These are phyloP conservation scores for Lasius fuliginosus DNA, from an alignment of 2,888 invertebrate genomes.

Conservation along the genomic window DNA sequence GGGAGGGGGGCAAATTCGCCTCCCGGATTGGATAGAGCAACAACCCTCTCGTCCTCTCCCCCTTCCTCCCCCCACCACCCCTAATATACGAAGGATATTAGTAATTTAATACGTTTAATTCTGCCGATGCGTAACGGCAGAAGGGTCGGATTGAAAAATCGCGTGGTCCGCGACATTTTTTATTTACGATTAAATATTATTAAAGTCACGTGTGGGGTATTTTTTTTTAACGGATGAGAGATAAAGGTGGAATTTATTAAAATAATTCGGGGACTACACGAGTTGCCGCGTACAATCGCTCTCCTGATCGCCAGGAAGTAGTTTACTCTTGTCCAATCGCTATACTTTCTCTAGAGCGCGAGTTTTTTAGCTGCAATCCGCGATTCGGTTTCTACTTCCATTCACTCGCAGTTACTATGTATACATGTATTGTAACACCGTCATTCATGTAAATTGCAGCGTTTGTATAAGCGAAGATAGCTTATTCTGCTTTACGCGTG, in stretches of 20 bases:
- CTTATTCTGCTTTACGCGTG: neutral
- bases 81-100: conserved; percentile 68
- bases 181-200: neutral
- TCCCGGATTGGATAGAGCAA: conserved; percentile 66
- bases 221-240: neutral
- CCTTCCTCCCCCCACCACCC: conserved; percentile 51
- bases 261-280: too few species aligned
- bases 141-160: neutral
- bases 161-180: neutral
- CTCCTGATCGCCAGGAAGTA: conserved; percentile 20
- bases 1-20: conserved; percentile 53
- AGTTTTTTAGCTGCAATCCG: conserved; percentile 37
- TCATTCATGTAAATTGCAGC: conserved; percentile 31
- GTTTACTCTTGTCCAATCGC: conserved; percentile 34
- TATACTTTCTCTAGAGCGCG: conserved; percentile 45
- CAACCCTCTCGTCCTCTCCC: conserved; percentile 69
- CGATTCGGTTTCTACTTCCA: conserved; percentile 51
- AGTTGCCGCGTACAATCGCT: too few species aligned
- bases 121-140: conserved; percentile 46
- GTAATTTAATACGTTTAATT: conserved; percentile 82
- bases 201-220: neutral
- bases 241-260: too few species aligned
- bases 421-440: neutral
- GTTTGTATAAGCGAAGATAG: neutral
- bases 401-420: conserved; percentile 30